These are phyloP conservation scores for Oxystoma pomonae DNA, from an alignment of 2,888 invertebrate species.

Conservation along the genomic window DNA sequence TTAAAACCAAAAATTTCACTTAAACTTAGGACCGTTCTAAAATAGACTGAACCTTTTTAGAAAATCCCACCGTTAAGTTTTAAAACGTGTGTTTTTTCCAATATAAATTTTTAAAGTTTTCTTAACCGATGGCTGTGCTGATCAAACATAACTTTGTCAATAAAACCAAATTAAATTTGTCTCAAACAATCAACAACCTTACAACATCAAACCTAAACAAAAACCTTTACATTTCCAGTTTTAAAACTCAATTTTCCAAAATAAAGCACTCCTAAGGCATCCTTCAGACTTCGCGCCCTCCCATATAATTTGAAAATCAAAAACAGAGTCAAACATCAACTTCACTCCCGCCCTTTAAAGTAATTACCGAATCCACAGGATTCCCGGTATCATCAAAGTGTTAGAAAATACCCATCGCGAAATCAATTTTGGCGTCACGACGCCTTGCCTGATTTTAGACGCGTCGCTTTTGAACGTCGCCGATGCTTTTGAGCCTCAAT, in stretches of 20 bases:
- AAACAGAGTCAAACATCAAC: conserved; percentile 24
- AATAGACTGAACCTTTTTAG: no score
- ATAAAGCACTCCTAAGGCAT: neutral
- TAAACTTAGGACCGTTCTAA: no score
- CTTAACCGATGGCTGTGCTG: no score
- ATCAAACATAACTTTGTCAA: no score
- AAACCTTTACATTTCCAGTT: no score
- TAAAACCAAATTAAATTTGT: neutral
- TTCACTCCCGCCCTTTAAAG: conserved; percentile 30
- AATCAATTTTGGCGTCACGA: conserved; percentile 38
- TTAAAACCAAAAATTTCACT: no score
- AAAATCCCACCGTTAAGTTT: no score
- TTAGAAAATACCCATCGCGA: conserved; percentile 43
- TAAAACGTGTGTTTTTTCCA: no score
- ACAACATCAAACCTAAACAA: neutral
- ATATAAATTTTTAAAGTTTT: no score
- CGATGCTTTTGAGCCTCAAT: conserved; percentile 24
- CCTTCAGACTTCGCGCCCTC: neutral
- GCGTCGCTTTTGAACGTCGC: neutral
- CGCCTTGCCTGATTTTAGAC: conserved; percentile 9
- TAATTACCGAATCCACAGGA: conserved; percentile 46
- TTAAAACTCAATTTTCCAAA: neutral
- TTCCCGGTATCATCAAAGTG: conserved; percentile 43
- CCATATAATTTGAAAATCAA: conserved; percentile 25
- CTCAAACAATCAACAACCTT: neutral